Evolutionary conservation across 2,888 invertebrate species (phyloP), one percentile per base, ranked within the genome.

Genomic region (Brachynemurus nebulosus): DNA sequence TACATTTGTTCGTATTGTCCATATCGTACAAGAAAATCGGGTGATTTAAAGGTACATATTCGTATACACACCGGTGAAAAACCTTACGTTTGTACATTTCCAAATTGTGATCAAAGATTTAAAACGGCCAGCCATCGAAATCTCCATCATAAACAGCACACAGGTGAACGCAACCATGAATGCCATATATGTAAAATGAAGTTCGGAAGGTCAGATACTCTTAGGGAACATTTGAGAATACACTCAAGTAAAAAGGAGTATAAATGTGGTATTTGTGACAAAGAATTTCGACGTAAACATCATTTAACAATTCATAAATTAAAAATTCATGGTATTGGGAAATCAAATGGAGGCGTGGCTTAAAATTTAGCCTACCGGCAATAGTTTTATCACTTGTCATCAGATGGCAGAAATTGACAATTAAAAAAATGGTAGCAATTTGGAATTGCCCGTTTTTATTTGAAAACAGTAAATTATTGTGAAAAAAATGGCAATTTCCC

Each of bases 1-100:
- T 42, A 20, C 19, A 9, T 42, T 33, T 42, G 42, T n/a, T 18
- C 33, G 11, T 42, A 30, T 16, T 42, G 42, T 17, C 33, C 33
- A 9, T 42, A 42, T 11, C 12, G 19, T 19, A 34, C 33, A 12
- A 17, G 33, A 7, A 33, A 30, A 11, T 33, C 33, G 1, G 42
- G 42, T 3, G 42, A 42, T 18, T 30, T 42, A 11, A 19, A 42
- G 11, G 34, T 42, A 14, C 42, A 42, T 16, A 14, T 30, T 34
- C 42, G 42, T 7, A 42, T 11, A 4, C 30, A 30, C 14, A 30
- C 30, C 14, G 30, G 30, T 6, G 30, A 30, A 12, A 4, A 14
- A 4, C 30, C 30, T 4, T 30, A 30, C 14, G 14, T n/a, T 30
- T 30, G 30, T 30, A 12, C 30, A 30, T 30, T 30, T 30, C 30